Evolutionary conservation across 1,140 invertebrate species (phyloP).

Genomic region (Plectrocnemia conspersa): DNA sequence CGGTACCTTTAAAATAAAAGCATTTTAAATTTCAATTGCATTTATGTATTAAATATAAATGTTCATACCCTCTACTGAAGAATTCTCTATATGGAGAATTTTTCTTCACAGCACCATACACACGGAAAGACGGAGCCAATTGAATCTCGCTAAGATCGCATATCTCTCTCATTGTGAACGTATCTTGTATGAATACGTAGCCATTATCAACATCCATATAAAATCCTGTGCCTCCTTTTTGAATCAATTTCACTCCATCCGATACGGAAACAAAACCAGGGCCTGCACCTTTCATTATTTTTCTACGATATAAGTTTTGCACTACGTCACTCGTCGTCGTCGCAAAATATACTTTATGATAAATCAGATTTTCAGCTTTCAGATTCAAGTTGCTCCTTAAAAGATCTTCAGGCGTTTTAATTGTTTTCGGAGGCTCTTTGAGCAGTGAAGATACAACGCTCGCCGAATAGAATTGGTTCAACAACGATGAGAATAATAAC

Average conservation of each 20-base stretch:
- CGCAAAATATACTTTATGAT: constrained; percentile 50
- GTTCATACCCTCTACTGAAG: constrained; percentile 53
- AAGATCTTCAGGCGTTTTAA: constrained; percentile 58
- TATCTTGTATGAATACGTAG: constrained; percentile 56
- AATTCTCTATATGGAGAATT: constrained; percentile 59
- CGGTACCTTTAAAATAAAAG: neutral
- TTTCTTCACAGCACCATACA: constrained; percentile 51
- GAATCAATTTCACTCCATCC: constrained; percentile 45
- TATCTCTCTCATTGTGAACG: constrained; percentile 55
- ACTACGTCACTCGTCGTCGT: neutral
- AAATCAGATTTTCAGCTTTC: constrained; percentile 58
- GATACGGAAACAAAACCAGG: no score
- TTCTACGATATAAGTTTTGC: neutral
- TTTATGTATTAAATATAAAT: constrained; percentile 2
- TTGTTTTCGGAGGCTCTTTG: constrained; percentile 57
- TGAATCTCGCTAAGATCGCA: constrained; percentile 57
- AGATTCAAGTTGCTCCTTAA: constrained; percentile 55
- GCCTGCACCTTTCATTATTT: constrained; percentile 2
- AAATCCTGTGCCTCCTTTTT: constrained; percentile 54
- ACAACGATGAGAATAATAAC: constrained; percentile 57
- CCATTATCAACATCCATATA: constrained; percentile 56
- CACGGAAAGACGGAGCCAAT: constrained; percentile 51
- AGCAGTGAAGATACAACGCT: constrained; percentile 66
- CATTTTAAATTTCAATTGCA: neutral
- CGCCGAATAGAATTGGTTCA: constrained; percentile 70